phyloP scores from a whole-genome alignment of 2,888 invertebrate species.

The Dorcus parallelipipedus region DNA sequence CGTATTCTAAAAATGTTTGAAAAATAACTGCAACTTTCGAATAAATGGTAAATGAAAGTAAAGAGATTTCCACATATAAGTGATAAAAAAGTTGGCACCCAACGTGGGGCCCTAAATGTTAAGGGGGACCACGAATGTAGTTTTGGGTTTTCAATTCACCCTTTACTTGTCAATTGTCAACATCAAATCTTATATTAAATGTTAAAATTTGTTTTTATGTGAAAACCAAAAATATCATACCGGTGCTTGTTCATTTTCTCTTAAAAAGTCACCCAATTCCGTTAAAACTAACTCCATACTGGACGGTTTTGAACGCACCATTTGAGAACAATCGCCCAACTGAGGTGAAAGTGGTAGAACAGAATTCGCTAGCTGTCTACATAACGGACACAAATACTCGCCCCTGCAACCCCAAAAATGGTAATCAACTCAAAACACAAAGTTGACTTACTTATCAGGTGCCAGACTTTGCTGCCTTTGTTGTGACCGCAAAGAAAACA shows the following conservation, averaged over 20 bases:
- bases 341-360: slow-evolving; percentile 80
- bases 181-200: too few relatives aligned
- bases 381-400: slow-evolving; percentile 93
- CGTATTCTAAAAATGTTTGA: slow-evolving; percentile 52
- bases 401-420: slow-evolving; percentile 52
- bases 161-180: too few relatives aligned
- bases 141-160: too few relatives aligned
- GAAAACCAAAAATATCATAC: slow-evolving; percentile 39
- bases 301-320: slow-evolving; percentile 58
- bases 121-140: not conserved
- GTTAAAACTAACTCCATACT: slow-evolving; percentile 50
- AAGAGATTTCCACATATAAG: not conserved
- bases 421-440: not conserved
- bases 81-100: not conserved
- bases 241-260: slow-evolving; percentile 63
- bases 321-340: slow-evolving; percentile 62
- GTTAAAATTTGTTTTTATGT: too few relatives aligned
- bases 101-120: not conserved
- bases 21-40: not conserved
- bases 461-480: slow-evolving; percentile 72
- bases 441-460: slow-evolving; percentile 58
- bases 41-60: not conserved
- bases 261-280: slow-evolving; percentile 59
- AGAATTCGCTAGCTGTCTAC: slow-evolving; percentile 87
- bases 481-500: slow-evolving; percentile 76